These are phyloP conservation scores for Trissolcus basalis DNA, from an alignment of 1,140 invertebrate genomes.

Conservation along the genomic window DNA sequence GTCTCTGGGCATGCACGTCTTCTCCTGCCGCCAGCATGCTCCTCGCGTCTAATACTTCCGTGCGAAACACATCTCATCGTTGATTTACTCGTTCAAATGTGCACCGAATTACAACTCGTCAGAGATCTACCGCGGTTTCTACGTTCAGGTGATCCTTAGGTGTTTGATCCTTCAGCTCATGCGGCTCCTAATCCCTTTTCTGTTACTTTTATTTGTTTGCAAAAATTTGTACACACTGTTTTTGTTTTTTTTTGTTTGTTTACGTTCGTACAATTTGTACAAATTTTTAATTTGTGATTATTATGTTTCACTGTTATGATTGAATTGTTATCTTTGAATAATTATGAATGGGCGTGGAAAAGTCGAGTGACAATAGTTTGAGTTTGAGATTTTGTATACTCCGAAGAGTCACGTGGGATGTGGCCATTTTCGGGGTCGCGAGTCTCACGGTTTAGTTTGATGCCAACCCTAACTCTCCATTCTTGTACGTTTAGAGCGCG, in stretches of 20 bases:
- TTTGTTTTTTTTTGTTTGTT: background rate
- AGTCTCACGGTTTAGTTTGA: slow-evolving; percentile 28
- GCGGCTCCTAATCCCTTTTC: too few relatives aligned
- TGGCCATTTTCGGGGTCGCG: background rate
- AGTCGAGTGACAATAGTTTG: too few relatives aligned
- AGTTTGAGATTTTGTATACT: background rate
- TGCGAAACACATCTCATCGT: background rate
- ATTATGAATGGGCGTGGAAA: too few relatives aligned
- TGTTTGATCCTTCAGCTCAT: background rate
- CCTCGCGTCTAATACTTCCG: background rate
- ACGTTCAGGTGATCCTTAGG: slow-evolving; percentile 64
- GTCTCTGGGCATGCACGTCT: slow-evolving; percentile 59
- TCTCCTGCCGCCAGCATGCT: slow-evolving; percentile 1
- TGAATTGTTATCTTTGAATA: too few relatives aligned
- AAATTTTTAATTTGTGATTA: background rate
- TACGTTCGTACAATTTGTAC: too few relatives aligned
- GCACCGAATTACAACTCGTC: slow-evolving; percentile 67
- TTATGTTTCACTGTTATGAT: too few relatives aligned
- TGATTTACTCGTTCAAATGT: slow-evolving; percentile 50
- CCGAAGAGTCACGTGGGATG: background rate
- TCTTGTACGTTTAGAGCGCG: slow-evolving; percentile 16
- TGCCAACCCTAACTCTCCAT: slow-evolving; percentile 10
- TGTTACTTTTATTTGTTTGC: too few relatives aligned
- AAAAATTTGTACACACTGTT: too few relatives aligned
- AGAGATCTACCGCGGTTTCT: slow-evolving; percentile 66